Evolutionary conservation across 2,113 vertebrate genomes (phyloP).

Genomic region (Lucifuga dentata): DNA sequence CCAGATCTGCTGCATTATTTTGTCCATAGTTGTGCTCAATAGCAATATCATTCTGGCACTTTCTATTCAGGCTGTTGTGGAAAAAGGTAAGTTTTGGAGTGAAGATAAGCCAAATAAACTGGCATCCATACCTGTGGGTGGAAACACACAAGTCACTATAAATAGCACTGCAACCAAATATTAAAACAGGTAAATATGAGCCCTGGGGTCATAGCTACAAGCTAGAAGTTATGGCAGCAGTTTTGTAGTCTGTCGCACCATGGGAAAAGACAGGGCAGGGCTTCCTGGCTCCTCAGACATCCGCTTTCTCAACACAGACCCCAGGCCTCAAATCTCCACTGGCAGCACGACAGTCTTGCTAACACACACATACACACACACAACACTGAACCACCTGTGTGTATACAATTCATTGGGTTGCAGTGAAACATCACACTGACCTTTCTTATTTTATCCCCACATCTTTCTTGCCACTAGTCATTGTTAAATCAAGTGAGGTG

Average conservation of each 20-base stretch:
- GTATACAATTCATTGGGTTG: conserved; percentile 4
- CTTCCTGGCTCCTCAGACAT: conserved; percentile 82
- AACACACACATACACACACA: conserved; percentile 19
- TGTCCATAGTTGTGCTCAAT: neutral
- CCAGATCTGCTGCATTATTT: conserved; percentile 29
- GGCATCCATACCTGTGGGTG: neutral
- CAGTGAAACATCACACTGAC: conserved; percentile 18
- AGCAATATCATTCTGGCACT: neutral
- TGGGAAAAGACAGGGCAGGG: conserved; percentile 81
- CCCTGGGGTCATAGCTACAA: conserved; percentile 22
- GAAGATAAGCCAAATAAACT: conserved; percentile 2
- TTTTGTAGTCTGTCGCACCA: conserved; percentile 62
- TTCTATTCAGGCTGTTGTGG: too few species aligned
- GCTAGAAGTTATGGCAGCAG: conserved; percentile 23
- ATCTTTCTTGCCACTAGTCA: conserved; percentile 13
- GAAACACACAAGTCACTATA: conserved; percentile 14
- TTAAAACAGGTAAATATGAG: conserved; percentile 14
- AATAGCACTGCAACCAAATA: conserved; percentile 7
- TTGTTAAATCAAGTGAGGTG: too few species aligned
- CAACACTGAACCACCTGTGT: conserved; percentile 24
- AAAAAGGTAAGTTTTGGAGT: neutral
- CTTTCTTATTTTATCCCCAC: conserved; percentile 27
- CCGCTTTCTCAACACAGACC: conserved; percentile 79
- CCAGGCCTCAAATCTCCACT: conserved; percentile 62
- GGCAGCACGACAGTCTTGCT: conserved; percentile 37